phyloP scores from a whole-genome alignment of 2,113 vertebrate species.

The Semnopithecus entellus region DNA sequence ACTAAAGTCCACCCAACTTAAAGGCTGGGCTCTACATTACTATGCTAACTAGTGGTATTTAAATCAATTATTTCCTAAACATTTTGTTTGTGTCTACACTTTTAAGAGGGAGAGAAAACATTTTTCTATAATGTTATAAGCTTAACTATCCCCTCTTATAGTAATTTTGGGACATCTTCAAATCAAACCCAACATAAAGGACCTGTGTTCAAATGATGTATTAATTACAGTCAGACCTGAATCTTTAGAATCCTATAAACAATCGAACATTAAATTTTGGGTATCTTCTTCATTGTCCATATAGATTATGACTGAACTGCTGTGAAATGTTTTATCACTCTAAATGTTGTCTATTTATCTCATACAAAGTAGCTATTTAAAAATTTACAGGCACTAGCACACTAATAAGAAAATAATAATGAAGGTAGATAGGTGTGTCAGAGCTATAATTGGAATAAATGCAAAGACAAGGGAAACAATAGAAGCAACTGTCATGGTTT shows the following conservation, averaged over 20 bases:
- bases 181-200: background rate
- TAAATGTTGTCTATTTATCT: background rate
- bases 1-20: background rate
- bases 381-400: background rate
- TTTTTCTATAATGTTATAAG: background rate
- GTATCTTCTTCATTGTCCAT: background rate
- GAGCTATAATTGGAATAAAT: background rate
- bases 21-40: background rate
- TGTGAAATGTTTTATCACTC: background rate
- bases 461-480: background rate
- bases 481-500: background rate
- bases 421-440: background rate
- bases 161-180: background rate
- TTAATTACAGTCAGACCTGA: background rate
- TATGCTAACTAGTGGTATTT: fast-evolving
- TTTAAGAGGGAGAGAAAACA: background rate
- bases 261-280: background rate
- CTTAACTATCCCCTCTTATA: background rate
- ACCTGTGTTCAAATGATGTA: background rate
- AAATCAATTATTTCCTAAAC: background rate
- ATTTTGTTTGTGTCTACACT: background rate
- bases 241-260: background rate
- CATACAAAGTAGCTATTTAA: background rate
- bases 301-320: background rate
- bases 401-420: background rate